Evolutionary conservation across 2,797 vertebrate species (phyloP).

Genomic region (Taeniopygia guttata): DNA sequence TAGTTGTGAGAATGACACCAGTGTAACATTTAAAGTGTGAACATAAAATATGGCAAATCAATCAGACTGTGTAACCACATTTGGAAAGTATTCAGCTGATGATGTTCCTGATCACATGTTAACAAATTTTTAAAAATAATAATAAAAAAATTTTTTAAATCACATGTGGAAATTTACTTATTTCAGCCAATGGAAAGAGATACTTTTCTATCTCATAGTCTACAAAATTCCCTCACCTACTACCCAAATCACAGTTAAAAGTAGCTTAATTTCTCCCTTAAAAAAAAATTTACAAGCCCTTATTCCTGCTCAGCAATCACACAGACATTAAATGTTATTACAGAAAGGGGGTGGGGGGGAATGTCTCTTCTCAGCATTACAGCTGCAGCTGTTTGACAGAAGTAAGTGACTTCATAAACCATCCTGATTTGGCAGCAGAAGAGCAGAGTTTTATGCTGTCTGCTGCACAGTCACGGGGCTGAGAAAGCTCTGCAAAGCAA

Average conservation of each 20-base stretch:
- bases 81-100: conserved; percentile 53
- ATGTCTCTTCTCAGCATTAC: conserved; percentile 42
- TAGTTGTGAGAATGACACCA: conserved; percentile 27
- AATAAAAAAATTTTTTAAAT: neutral
- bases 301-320: conserved; percentile 47
- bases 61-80: conserved; percentile 34
- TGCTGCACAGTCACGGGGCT: conserved; percentile 12
- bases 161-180: conserved; percentile 37
- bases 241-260: conserved; percentile 9
- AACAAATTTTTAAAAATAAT: neutral
- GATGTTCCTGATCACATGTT: neutral
- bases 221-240: conserved; percentile 27
- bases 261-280: conserved; percentile 9
- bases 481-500: conserved; percentile 36
- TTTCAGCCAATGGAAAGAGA: conserved; percentile 3
- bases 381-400: conserved; percentile 65
- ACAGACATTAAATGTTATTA: conserved; percentile 50
- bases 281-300: conserved; percentile 12
- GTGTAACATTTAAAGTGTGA: conserved; percentile 51
- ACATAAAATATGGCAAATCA: conserved; percentile 57
- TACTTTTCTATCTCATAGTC: conserved; percentile 13
- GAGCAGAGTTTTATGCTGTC: conserved; percentile 23
- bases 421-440: conserved; percentile 48
- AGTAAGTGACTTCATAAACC: conserved; percentile 62
- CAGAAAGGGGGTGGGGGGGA: neutral